Percentiles rank a stretch among this genome's conserved stretches.
Evolutionary conservation across 1,140 invertebrate genomes (phyloP).

Genomic region (Saccostrea glomerata): DNA sequence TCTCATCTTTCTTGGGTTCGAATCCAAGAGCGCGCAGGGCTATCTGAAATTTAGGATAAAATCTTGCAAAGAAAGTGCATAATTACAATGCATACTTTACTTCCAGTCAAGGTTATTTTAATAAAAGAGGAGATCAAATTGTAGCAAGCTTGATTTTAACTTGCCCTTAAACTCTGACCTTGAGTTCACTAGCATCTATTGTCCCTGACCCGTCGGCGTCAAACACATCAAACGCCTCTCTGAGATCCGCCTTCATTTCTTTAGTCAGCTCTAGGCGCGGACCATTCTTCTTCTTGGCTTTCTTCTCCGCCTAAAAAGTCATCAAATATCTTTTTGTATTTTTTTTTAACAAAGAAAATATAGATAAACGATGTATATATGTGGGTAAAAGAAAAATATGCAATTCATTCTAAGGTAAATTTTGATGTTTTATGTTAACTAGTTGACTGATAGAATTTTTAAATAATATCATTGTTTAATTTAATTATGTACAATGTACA

Average conservation of each 20-base stretch:
- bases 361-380: no score
- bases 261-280: conserved; percentile 39
- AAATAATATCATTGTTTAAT: no score
- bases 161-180: neutral
- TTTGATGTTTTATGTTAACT: no score
- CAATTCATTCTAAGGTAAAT: no score
- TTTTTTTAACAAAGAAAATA: no score
- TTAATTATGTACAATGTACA: no score
- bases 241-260: conserved; percentile 45
- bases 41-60: conserved; percentile 41
- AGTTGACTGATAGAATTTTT: no score
- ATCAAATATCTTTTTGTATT: no score
- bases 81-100: neutral
- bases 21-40: conserved; percentile 49
- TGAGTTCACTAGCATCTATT: conserved; percentile 49
- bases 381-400: no score
- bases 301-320: neutral
- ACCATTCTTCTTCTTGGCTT: conserved; percentile 20
- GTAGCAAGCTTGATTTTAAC: neutral
- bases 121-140: no score
- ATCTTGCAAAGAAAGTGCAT: neutral
- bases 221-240: conserved; percentile 52
- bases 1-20: conserved; percentile 52
- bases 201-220: conserved; percentile 53
- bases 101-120: neutral